Base-by-base conservation (phyloP, 2,888 invertebrate species). In the Chydorus sphaericus region DNA sequence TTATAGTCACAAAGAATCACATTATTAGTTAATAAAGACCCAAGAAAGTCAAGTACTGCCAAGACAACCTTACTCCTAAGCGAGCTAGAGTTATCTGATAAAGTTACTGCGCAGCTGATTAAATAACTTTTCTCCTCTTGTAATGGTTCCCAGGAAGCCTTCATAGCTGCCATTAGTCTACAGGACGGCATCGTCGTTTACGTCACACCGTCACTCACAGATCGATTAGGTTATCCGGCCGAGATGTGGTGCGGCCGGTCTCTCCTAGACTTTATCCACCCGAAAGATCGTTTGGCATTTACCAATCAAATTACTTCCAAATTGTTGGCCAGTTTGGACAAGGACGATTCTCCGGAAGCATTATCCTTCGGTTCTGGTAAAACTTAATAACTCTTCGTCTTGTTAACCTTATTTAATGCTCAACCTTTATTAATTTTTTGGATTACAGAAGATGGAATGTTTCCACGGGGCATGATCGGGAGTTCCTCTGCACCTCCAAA, bases 181-280 rank as follows among this genome's bases (percentile, higher is more conserved):
- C 77, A 80, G 55, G 85, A 89, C 63, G 90, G 90, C 1, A 77
- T 85, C 1, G 82, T 90, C 0, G 73, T 88, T 63, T 83, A 82
- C 64, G 81, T 84, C 10, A 83, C 87, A 0, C 71, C 81, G 1
- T 78, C 78, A 49, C 71, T 88, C 52, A 80, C 80, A 0, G 69
- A 77, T 2, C 75, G 80, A 1, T 73, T 90, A 53, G 89, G 86
- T 1, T 90, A 81, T 65, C 83, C 86, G 0, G 80, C 81, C 61
- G 84, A 87, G 60, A 84, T 86, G 79, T 89, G 88, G 87, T 70
- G 84, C 31, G 89, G 88, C 4, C 75, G 85, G 54, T 85, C 85
- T 0, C 87, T 92, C 64, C 85, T 87, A 56, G 88, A 91, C 64
- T 90, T 89, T 65, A 76, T 92, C 1, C 87, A 90, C 69, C 81